Conservation (phyloP, 2,113 vertebrate species). For the human (Homo sapiens) region GRCh38 chr14:68507501-68508000, state of each 20-base stretch:
- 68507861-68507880: background rate
- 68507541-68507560: background rate
- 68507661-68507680: background rate
- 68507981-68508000: background rate
- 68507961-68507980: background rate
- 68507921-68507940: background rate
- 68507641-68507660: background rate
- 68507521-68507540: rapidly evolving
- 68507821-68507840: background rate
- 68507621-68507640: background rate
- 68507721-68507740: background rate
- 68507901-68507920: background rate
- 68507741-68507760: background rate
- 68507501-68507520: background rate
- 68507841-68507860: background rate
- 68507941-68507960: background rate
- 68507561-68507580: background rate
- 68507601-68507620: background rate
- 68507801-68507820: background rate
- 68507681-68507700: background rate
- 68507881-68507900: background rate
- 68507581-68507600: background rate
- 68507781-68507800: background rate
- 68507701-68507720: background rate
- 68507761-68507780: background rate